phyloP scores from a whole-genome alignment of 37 sponge, comb jelly and placozoan species.

The Halisarca cf. caerulea region DNA sequence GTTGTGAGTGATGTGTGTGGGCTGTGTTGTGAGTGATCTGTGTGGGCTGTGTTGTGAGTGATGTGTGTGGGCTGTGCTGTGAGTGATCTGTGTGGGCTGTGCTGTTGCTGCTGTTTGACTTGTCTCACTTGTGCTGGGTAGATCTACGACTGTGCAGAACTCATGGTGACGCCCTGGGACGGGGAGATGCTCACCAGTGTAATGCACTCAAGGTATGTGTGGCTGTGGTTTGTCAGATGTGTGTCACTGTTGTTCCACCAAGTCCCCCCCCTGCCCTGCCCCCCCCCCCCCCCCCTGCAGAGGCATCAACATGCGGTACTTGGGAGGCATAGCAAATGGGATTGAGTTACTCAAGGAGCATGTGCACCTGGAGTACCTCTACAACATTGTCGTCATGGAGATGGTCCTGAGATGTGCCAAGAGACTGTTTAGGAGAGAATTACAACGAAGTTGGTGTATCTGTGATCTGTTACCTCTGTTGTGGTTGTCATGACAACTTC shows the following conservation, averaged over 20 bases:
- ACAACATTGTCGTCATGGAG: slow-evolving; percentile 61
- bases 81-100: no score
- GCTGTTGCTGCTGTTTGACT: no score
- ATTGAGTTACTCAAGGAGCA: slow-evolving; percentile 18
- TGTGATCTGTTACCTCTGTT: no score
- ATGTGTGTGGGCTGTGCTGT: not conserved
- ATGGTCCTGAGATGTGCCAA: slow-evolving; percentile 84
- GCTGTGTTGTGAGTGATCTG: not conserved
- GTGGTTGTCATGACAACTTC: no score
- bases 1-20: not conserved
- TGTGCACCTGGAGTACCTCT: slow-evolving; percentile 62
- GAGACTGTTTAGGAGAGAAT: slow-evolving; percentile 53
- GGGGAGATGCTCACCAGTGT: slow-evolving; percentile 61
- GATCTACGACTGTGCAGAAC: slow-evolving; percentile 65
- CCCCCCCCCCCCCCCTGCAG: slow-evolving; percentile 33
- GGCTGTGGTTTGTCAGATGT: no score
- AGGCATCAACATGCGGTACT: slow-evolving; percentile 96
- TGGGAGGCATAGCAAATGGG: slow-evolving; percentile 70
- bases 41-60: not conserved
- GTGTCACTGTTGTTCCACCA: no score
- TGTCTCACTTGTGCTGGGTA: not conserved
- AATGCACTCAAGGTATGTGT: slow-evolving; percentile 58
- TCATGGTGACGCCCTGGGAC: slow-evolving; percentile 61
- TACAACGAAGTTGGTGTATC: slow-evolving; percentile 61
- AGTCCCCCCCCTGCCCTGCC: no score